Conservation (phyloP, 2,113 vertebrate genomes). For the Scomber scombrus region DNA sequence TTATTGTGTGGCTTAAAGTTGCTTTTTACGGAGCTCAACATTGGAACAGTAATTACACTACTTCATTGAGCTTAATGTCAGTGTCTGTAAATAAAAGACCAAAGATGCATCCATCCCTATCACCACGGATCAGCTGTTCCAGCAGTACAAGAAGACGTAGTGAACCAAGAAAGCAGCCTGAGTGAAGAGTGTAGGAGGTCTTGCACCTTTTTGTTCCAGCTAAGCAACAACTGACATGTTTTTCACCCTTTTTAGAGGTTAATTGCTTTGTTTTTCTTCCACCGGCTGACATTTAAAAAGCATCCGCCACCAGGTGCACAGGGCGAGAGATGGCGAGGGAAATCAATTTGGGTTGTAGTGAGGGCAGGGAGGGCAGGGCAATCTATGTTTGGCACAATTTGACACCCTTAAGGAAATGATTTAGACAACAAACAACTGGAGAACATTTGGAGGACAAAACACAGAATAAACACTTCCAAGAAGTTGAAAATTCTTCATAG, state of each 20-base stretch:
- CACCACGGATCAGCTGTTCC: constrained; percentile 29
- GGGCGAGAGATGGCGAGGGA: constrained; percentile 17
- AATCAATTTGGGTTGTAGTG: constrained; percentile 37
- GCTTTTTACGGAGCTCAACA: not conserved
- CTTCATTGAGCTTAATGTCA: not conserved
- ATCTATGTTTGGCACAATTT: constrained; percentile 38
- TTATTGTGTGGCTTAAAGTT: not conserved
- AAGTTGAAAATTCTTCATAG: not conserved
- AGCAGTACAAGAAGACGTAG: not conserved
- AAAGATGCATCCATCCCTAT: not conserved
- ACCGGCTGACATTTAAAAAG: constrained; percentile 59
- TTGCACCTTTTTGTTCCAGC: constrained; percentile 28
- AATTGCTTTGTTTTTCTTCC: constrained; percentile 49
- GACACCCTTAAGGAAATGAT: constrained; percentile 66
- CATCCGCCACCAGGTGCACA: constrained; percentile 9
- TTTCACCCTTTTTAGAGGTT: constrained; percentile 38
- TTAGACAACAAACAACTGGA: constrained; percentile 28
- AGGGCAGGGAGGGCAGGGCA: not conserved
- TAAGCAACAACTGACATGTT: constrained; percentile 20
- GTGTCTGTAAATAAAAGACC: not conserved
- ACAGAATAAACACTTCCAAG: constrained; percentile 1
- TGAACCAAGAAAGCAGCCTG: constrained; percentile 25
- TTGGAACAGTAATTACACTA: not conserved
- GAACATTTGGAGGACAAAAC: constrained; percentile 21
- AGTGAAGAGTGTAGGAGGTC: constrained; percentile 9